Evolutionary conservation across 2,797 vertebrate species (phyloP).

Genomic region (Mycteria americana): DNA sequence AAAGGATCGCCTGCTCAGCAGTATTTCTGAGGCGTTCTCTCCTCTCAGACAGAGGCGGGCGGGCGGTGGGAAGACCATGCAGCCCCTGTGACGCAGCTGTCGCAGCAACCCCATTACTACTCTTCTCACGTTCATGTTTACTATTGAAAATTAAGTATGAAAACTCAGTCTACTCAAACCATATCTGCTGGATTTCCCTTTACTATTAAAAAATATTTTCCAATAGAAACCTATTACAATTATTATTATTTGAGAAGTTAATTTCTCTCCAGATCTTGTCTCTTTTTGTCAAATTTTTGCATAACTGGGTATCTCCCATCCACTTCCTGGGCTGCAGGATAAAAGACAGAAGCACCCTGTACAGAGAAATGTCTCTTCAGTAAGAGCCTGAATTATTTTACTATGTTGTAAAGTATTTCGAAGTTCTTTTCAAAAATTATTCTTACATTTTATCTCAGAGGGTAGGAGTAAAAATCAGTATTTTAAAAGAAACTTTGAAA

Average conservation of each 20-base stretch:
- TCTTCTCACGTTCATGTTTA: background rate
- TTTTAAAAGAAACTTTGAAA: background rate
- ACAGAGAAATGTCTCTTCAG: background rate
- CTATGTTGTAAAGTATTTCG: background rate
- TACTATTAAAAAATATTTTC: background rate
- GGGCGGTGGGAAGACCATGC: background rate
- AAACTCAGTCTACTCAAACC: background rate
- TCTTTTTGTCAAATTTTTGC: background rate
- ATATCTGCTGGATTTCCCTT: background rate
- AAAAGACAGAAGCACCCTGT: background rate
- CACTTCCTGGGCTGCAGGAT: background rate
- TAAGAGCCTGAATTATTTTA: background rate
- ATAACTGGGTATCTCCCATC: background rate
- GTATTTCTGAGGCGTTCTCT: background rate
- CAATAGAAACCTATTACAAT: background rate
- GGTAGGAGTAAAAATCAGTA: background rate
- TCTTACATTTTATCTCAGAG: background rate
- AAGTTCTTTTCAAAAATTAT: background rate
- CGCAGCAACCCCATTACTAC: background rate
- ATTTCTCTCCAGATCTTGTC: background rate
- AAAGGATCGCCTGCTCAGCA: constrained; percentile 36
- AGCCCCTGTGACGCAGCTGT: background rate
- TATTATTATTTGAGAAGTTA: background rate
- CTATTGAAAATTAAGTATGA: background rate
- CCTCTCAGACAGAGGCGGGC: background rate